phyloP scores from a whole-genome alignment of 2,113 vertebrate genomes.

The Sinocyclocheilus rhinocerous region DNA sequence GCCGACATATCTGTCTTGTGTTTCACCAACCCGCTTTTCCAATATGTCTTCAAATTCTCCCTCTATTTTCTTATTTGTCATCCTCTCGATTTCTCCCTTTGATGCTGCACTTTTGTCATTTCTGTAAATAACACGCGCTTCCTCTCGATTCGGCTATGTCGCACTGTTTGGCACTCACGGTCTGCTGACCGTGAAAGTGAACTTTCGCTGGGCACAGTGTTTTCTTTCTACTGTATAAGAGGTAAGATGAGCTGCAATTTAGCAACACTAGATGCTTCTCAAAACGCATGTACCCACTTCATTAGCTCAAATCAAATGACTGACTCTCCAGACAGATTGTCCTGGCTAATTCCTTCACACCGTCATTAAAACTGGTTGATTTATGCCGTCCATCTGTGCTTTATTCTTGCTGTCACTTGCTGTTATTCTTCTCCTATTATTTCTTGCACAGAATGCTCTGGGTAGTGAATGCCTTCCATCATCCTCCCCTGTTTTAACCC shows the following conservation, averaged over 20 bases:
- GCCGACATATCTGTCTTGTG: background rate
- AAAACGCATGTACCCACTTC: slow-evolving; percentile 32
- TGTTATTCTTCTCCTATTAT: slow-evolving; percentile 16
- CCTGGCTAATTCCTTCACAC: slow-evolving; percentile 15
- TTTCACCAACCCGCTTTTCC: background rate
- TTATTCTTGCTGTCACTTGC: slow-evolving; percentile 55
- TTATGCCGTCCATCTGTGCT: slow-evolving; percentile 52
- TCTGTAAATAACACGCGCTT: background rate
- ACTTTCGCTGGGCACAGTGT: background rate
- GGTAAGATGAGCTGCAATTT: background rate
- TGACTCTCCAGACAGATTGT: slow-evolving; percentile 27
- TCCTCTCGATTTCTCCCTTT: background rate
- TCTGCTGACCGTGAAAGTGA: background rate
- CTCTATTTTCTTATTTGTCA: background rate
- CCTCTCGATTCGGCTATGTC: background rate
- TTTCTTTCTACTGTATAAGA: background rate
- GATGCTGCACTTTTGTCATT: background rate
- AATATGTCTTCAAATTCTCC: background rate
- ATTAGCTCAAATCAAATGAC: slow-evolving; percentile 40
- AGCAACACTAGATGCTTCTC: slow-evolving; percentile 1
- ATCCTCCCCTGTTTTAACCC: background rate
- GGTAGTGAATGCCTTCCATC: slow-evolving; percentile 42
- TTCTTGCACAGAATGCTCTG: slow-evolving; percentile 49
- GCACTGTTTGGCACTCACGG: background rate
- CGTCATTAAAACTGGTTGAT: slow-evolving; percentile 15